Percentiles rank a stretch among this genome's conserved stretches.
phyloP scores from a whole-genome alignment of 2,888 invertebrate species.

The Acrocera orbiculus region DNA sequence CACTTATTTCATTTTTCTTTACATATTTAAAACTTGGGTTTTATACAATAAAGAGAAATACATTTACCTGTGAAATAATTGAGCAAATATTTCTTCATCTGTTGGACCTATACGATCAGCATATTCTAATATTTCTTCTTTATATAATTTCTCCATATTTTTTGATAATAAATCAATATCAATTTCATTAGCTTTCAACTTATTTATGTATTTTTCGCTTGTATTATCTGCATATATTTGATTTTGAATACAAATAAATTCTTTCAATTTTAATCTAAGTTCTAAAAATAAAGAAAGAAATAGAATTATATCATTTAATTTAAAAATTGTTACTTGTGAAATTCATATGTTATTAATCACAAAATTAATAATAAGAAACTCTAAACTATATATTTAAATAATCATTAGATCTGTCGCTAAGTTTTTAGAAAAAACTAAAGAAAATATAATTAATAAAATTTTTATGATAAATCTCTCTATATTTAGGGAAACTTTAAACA shows the following conservation, averaged over 20 bases:
- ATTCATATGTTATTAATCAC: neutral
- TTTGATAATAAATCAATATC: slow-evolving; percentile 60
- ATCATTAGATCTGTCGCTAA: no score
- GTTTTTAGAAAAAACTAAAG: no score
- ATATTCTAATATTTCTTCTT: slow-evolving; percentile 67
- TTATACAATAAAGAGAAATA: no score
- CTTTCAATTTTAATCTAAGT: slow-evolving; percentile 29
- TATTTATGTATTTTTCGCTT: slow-evolving; percentile 41
- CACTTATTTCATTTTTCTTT: no score
- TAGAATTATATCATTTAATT: neutral
- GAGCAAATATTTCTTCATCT: slow-evolving; percentile 53
- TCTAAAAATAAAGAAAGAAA: slow-evolving; percentile 5
- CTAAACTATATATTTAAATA: no score
- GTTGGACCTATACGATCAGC: slow-evolving; percentile 65
- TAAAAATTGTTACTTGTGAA: neutral
- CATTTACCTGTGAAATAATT: slow-evolving; percentile 33
- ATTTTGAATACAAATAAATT: slow-evolving; percentile 49
- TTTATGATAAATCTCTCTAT: no score
- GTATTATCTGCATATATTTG: slow-evolving; percentile 47
- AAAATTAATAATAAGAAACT: neutral
- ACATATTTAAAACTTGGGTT: no score
- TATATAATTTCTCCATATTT: slow-evolving; percentile 63
- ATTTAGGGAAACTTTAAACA: no score
- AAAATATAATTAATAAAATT: no score
- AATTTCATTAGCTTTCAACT: slow-evolving; percentile 41